Percentiles rank a stretch among this genome's conserved stretches.
phyloP scores from a whole-genome alignment of 2,113 vertebrate species.

The Nibea coibor region DNA sequence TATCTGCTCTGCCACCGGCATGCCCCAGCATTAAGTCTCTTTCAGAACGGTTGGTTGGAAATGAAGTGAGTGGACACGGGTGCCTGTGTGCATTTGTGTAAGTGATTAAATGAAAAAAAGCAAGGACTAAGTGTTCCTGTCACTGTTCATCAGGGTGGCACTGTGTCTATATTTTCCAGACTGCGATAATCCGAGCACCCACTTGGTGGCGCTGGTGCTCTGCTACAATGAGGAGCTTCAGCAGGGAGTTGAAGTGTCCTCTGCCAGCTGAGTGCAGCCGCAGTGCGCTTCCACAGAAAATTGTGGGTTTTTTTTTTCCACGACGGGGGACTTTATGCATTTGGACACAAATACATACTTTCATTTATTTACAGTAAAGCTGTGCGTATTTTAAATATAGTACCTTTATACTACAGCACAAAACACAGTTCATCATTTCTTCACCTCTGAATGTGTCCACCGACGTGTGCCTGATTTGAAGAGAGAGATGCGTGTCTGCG shows the following conservation, averaged over 20 bases:
- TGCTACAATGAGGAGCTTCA: neutral
- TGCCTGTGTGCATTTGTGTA: slow-evolving; percentile 39
- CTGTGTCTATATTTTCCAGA: slow-evolving; percentile 35
- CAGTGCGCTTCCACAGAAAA: slow-evolving; percentile 49
- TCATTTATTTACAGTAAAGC: neutral
- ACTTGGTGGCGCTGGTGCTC: slow-evolving; percentile 72
- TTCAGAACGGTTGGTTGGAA: slow-evolving; percentile 12
- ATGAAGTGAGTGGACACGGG: slow-evolving; percentile 14
- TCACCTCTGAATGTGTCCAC: neutral
- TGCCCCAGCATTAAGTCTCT: slow-evolving; percentile 23
- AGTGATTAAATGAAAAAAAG: slow-evolving; percentile 47
- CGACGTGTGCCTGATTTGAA: neutral
- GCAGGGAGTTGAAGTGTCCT: slow-evolving; percentile 18
- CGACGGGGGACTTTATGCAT: neutral
- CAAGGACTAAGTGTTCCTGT: slow-evolving; percentile 54
- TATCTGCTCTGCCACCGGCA: slow-evolving; percentile 15
- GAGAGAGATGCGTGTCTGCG: no score
- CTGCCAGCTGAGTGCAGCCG: slow-evolving; percentile 45
- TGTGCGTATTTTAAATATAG: neutral
- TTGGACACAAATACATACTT: slow-evolving; percentile 14
- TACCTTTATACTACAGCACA: neutral
- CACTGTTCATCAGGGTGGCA: slow-evolving; percentile 42
- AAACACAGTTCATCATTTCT: neutral
- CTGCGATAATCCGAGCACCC: neutral
- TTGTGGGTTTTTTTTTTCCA: neutral